A percentile compares a stretch with the other conserved stretches of the same genome.
Conservation (phyloP, 2,888 invertebrate genomes). For the Lamellibrachia satsuma region DNA sequence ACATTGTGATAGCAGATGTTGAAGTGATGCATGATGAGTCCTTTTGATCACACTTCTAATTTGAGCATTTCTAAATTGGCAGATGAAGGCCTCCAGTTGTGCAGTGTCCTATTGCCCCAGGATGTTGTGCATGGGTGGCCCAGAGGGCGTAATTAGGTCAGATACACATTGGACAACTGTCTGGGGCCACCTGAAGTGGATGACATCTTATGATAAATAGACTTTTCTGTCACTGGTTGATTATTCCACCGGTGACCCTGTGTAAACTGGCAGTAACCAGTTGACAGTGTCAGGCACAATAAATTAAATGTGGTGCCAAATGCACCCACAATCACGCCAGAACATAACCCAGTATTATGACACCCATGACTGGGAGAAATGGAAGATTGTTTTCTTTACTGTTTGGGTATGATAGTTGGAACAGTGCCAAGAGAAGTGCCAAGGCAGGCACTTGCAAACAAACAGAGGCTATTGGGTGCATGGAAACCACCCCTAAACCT, state of each 20-base stretch:
- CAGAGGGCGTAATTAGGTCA: neutral
- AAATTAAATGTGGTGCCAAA: neutral
- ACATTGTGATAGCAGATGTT: neutral
- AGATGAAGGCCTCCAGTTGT: neutral
- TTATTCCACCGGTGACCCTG: neutral
- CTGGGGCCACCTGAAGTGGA: neutral
- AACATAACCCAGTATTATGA: neutral
- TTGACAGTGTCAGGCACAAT: neutral
- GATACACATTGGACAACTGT: neutral
- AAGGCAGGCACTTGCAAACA: no score
- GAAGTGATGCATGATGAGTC: neutral
- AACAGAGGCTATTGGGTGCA: no score
- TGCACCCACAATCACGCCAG: neutral
- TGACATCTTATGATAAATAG: neutral
- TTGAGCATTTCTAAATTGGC: neutral
- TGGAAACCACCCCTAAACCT: neutral
- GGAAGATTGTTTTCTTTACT: neutral
- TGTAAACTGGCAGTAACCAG: neutral
- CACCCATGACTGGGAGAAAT: no score
- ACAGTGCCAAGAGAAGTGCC: neutral
- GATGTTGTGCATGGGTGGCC: no score
- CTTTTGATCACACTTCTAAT: neutral
- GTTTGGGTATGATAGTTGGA: neutral
- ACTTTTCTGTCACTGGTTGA: neutral
- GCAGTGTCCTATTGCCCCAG: no score